Conservation (phyloP, 2,888 invertebrate species). For the Apantesis nais region DNA sequence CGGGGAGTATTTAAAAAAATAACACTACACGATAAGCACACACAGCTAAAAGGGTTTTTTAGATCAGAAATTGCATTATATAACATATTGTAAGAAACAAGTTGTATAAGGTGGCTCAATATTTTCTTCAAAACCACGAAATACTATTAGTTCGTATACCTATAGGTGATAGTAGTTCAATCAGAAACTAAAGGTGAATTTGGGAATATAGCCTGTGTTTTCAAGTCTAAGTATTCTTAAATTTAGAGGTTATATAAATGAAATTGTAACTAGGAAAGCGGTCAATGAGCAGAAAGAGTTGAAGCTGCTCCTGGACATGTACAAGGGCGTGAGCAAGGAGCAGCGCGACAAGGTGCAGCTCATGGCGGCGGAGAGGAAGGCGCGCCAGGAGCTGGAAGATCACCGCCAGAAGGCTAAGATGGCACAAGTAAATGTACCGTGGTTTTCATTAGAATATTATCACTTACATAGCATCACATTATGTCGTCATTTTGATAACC, state of each 20-base stretch:
- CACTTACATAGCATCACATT: not conserved
- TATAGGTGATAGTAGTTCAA: not conserved
- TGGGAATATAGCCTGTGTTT: not conserved
- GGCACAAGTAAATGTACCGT: slow-evolving; percentile 87
- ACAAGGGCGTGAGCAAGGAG: slow-evolving; percentile 98
- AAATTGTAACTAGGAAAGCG: slow-evolving; percentile 89
- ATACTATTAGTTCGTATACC: not conserved
- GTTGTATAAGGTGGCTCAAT: too few species aligned
- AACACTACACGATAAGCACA: too few species aligned
- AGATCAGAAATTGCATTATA: too few species aligned
- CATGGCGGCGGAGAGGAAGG: slow-evolving; percentile 97
- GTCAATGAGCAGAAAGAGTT: slow-evolving; percentile 97
- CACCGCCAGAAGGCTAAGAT: slow-evolving; percentile 94
- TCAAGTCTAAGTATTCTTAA: not conserved
- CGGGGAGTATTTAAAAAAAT: too few species aligned
- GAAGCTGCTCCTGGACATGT: slow-evolving; percentile 97
- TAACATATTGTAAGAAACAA: too few species aligned
- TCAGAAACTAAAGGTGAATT: not conserved
- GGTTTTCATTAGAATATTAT: not conserved
- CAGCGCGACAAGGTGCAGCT: slow-evolving; percentile 98
- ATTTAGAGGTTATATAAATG: not conserved
- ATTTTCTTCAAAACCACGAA: not conserved
- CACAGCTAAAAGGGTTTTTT: too few species aligned
- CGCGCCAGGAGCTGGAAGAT: slow-evolving; percentile 95
- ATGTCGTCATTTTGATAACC: not conserved